Base-by-base conservation (phyloP, 2,888 invertebrate species). In the Tholera decimalis region DNA sequence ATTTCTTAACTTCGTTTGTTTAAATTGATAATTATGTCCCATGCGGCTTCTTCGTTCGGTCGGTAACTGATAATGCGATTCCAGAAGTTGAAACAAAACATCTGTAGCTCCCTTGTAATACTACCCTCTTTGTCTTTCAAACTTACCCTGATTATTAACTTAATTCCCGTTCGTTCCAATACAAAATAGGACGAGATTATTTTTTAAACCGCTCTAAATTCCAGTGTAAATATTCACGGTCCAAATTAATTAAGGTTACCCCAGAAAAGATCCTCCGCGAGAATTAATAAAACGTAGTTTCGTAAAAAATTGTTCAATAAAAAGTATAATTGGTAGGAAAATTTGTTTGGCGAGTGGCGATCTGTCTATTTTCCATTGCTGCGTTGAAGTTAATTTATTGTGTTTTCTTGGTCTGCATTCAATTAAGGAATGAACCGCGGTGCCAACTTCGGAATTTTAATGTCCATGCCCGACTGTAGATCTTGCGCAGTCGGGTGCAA, bases 361-460 rank as follows among this genome's bases (percentile, higher is more conserved):
- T 24, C 49, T 61, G 61, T 59, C 69, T 47, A 73, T 76, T 77
- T 66, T 61, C 35, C 66, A 72, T 75, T 53, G 33, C 41, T 53
- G 37, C 46, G 39, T 51, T 71, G 69, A 73, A 68, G 65, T 61
- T 47, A 73, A 79, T 79, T 83, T 77, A 78, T 80, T 60, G 66
- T 80, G 79, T 81, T 80, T 81, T 80, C 80, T 66, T 77, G 70
- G 58, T 73, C 64, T 59, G 54, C 59, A 74, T 83, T 84, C 65
- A 80, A 79, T 85, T 81, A 73, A 60, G 43, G 56, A 47, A 62
- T 30, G 56, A 62, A 72, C 73, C 57, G 54, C 58, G 55, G 55
- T 77, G 53, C 56, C 64, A 76, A 78, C 77, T 79, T 79, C 68
- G 80, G 84, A 87, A 88, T 87, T 82, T 88, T 83, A 84, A 85